A percentile compares a stretch with the other conserved stretches of the same genome.
Evolutionary conservation across 2,888 invertebrate genomes (phyloP).

Genomic region (Dilophus febrilis): DNA sequence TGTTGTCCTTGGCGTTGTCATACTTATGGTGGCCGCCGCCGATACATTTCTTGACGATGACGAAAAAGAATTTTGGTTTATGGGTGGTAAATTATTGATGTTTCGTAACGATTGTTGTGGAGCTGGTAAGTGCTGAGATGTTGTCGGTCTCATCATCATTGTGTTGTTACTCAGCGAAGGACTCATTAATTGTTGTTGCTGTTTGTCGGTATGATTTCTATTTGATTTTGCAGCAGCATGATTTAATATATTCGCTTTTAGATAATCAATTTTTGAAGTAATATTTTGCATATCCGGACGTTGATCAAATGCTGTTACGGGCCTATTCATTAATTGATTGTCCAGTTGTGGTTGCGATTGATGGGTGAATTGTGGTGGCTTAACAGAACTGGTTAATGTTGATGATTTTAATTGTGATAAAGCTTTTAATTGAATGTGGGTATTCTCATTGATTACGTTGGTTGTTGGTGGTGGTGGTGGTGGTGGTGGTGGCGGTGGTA

Average conservation of each 20-base stretch:
- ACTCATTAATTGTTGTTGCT: constrained; percentile 9
- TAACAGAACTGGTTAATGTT: too few species aligned
- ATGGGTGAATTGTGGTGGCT: too few species aligned
- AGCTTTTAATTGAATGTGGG: too few species aligned
- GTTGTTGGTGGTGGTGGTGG: too few species aligned
- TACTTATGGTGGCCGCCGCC: neutral
- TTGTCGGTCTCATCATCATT: too few species aligned
- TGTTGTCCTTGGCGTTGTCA: neutral
- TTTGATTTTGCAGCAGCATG: constrained; percentile 7
- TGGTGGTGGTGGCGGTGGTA: too few species aligned
- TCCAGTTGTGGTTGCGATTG: too few species aligned
- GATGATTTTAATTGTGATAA: too few species aligned
- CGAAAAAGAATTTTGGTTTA: neutral
- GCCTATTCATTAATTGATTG: constrained; percentile 2
- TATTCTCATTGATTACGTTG: too few species aligned
- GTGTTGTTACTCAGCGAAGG: constrained; percentile 18
- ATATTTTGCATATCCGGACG: constrained; percentile 7
- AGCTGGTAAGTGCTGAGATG: too few species aligned
- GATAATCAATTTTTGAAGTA: neutral
- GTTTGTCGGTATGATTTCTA: constrained; percentile 6
- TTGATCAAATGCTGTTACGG: constrained; percentile 3
- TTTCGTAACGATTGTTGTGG: too few species aligned
- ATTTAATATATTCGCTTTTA: neutral
- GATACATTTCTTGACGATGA: neutral
- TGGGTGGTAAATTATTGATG: constrained; percentile 4